phyloP scores from a whole-genome alignment of 2,888 invertebrate genomes.

The Aelia acuminata region DNA sequence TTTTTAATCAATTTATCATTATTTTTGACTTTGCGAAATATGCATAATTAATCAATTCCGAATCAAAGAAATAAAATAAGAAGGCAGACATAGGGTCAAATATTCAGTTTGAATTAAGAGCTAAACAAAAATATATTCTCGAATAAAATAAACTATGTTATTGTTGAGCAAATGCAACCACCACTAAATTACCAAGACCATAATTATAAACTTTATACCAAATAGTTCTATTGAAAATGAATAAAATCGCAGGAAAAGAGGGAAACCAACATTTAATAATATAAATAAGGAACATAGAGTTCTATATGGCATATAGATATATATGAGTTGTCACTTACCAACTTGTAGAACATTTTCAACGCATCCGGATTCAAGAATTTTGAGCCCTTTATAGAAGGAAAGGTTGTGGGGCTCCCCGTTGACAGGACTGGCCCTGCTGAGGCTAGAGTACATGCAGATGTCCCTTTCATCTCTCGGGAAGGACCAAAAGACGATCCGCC shows the following conservation, averaged over 20 bases:
- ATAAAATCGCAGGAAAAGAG: too few species aligned
- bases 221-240: background rate
- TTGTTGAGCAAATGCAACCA: too few species aligned
- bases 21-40: too few species aligned
- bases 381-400: conserved; percentile 89
- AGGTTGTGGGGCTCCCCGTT: conserved; percentile 81
- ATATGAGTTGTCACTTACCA: conserved; percentile 76
- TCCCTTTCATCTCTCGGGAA: conserved; percentile 90
- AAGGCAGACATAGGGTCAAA: too few species aligned
- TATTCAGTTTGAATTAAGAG: background rate
- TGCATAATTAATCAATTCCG: too few species aligned
- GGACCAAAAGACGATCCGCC: conserved; percentile 89
- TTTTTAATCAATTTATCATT: too few species aligned
- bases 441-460: conserved; percentile 91
- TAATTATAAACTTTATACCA: background rate
- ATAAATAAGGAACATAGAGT: too few species aligned
- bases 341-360: conserved; percentile 91
- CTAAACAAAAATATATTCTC: background rate
- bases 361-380: conserved; percentile 85
- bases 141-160: background rate
- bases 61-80: too few species aligned
- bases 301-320: too few species aligned
- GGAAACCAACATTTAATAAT: too few species aligned
- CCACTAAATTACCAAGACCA: too few species aligned
- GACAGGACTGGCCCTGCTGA: conserved; percentile 74